Base-by-base conservation (phyloP, 2,113 vertebrate species). In the Lophura nycthemera region DNA sequence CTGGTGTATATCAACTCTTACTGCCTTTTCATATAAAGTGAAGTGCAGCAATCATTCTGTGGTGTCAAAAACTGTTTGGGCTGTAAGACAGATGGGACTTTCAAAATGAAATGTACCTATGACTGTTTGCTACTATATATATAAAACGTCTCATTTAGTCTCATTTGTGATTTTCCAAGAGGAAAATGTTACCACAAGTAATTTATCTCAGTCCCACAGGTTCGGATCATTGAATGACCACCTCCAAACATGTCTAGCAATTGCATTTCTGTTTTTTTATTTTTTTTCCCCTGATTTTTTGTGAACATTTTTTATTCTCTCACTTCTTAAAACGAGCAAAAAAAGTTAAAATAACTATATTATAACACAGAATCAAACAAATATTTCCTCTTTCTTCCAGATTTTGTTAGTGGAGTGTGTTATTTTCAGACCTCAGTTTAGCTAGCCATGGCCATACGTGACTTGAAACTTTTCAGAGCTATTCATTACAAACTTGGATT, bases 51-150 rank as follows among this genome's bases (percentile, higher is more conserved):
- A 97, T 97, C 95, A 96, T 95, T 98, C 96, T 94, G 71, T 77
- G 60, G 52, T 98, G 97, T 98, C 98, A 97, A 92, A 97, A 96
- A 95, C 92, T 97, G 95, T 98, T 97, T 96, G 95, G 96, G 86
- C 78, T 97, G 78, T 86, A 98, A 98, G 98, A 98, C 96, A 97
- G 98, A 98, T 98, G 98, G 94, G 97, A 97, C 97, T 97, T 98
- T 98, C 97, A 98, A 97, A 97, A 98, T 98, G 97, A 98, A 98
- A 98, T 98, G 98, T 98, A 97, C 97, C 97, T 98, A 95, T 96
- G 98, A 97, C 97, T 97, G 96, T 98, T 98, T 98, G 97, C 96
- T 97, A 97, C 97, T 97, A 97, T 98, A 98, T 98, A 97, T 98
- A 98, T 98, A 98, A 97, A 98, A 98, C 50, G 89, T 98, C 97